A percentile compares a stretch with the other conserved stretches of the same genome.
Evolutionary conservation across 2,113 vertebrate genomes (phyloP).

Genomic region (Antechinus flavipes): DNA sequence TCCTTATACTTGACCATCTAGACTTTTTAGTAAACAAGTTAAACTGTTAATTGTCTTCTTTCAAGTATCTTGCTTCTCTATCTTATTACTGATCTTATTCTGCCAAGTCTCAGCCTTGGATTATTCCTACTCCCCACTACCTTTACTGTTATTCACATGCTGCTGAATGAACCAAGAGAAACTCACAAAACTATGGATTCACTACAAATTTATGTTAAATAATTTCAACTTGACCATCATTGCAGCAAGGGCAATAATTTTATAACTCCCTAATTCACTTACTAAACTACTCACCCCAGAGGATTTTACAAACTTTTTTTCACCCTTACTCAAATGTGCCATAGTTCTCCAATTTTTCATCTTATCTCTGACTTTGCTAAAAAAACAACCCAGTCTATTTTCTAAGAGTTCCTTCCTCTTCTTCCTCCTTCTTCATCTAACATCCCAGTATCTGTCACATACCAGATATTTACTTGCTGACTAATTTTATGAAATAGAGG

Average conservation of each 20-base stretch:
- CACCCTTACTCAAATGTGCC: neutral
- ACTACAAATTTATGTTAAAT: neutral
- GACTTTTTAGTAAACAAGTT: no score
- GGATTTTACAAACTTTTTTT: neutral
- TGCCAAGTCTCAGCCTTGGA: neutral
- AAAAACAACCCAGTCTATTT: neutral
- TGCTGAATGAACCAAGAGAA: neutral
- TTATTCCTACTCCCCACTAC: neutral
- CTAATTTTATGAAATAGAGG: neutral
- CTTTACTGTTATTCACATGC: no score
- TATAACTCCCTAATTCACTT: neutral
- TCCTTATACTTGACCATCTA: no score
- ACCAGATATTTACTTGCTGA: neutral
- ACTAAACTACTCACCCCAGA: neutral
- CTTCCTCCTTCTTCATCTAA: neutral
- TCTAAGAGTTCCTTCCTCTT: neutral
- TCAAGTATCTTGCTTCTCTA: neutral
- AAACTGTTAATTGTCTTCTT: neutral
- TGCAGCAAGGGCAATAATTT: neutral
- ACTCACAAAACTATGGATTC: neutral
- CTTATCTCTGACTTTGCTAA: neutral
- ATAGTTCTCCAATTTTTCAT: neutral
- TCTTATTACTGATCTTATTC: neutral
- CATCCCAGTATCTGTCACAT: neutral
- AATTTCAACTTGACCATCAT: neutral